These are phyloP conservation scores for Tenthredo amoena DNA, from an alignment of 2,888 invertebrate genomes.

Conservation along the genomic window DNA sequence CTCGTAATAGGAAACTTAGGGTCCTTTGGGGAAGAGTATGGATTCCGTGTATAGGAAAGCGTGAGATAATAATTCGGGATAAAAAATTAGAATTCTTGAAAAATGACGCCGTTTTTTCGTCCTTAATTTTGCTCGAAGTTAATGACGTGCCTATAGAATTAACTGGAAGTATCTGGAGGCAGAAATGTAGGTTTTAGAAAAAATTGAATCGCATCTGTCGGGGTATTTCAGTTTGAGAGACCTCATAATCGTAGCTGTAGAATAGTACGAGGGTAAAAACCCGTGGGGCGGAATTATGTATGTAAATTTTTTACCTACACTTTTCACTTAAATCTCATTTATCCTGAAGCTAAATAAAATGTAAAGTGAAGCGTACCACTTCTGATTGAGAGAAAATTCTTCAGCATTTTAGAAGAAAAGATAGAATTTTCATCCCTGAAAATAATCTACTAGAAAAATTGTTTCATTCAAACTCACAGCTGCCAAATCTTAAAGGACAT, in stretches of 20 bases:
- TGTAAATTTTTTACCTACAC: not conserved
- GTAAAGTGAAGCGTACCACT: not conserved
- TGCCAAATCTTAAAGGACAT: conserved; percentile 89
- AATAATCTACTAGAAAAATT: not conserved
- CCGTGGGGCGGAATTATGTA: not conserved
- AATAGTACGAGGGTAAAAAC: not conserved
- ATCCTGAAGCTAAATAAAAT: not conserved
- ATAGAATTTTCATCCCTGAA: not conserved
- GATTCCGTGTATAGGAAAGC: not conserved
- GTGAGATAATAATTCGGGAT: not conserved
- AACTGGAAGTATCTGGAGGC: not conserved
- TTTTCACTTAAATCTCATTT: not conserved
- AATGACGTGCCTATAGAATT: not conserved
- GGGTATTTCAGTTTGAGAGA: not conserved
- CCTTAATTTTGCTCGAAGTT: not conserved
- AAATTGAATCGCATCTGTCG: not conserved
- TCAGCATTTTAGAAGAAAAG: not conserved
- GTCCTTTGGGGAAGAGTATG: not conserved
- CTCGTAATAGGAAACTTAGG: not conserved
- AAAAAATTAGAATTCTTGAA: conserved; percentile 14
- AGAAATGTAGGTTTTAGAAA: not conserved
- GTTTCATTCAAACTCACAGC: conserved; percentile 83
- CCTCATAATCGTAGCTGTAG: not conserved
- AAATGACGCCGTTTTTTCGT: not conserved
- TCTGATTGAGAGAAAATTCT: not conserved